Percentiles rank a stretch among this genome's conserved stretches.
Conservation (phyloP, 2,888 invertebrate genomes). For the Disparrhopalites patrizii region DNA sequence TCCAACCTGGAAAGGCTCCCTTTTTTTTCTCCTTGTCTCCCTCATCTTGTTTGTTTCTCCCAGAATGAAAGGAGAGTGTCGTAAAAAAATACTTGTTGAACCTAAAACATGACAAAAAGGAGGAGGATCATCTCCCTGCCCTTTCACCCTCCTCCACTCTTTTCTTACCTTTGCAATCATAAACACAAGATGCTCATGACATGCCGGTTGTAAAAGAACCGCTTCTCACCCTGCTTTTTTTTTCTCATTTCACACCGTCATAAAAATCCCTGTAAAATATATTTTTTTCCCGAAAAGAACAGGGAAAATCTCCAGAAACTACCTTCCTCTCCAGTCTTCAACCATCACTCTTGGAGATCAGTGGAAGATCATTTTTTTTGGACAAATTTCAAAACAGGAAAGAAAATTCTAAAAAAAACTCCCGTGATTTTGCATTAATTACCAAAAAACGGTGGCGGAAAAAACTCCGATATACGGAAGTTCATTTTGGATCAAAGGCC, state of each 20-base stretch:
- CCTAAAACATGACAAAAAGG: conserved; percentile 30
- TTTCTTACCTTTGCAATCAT: conserved; percentile 19
- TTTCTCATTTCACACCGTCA: conserved; percentile 8
- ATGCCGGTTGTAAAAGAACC: conserved; percentile 32
- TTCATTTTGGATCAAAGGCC: too few species aligned
- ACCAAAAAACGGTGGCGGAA: too few species aligned
- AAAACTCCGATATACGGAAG: too few species aligned
- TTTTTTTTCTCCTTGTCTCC: too few species aligned
- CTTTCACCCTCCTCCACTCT: conserved; percentile 13
- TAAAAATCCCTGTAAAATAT: conserved; percentile 15
- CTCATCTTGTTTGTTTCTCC: too few species aligned
- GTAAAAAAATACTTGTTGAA: conserved; percentile 29
- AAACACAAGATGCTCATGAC: conserved; percentile 24
- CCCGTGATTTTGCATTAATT: too few species aligned
- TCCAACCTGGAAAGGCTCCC: too few species aligned
- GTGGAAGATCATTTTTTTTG: not conserved
- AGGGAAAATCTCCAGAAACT: not conserved
- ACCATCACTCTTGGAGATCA: not conserved
- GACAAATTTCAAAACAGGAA: too few species aligned
- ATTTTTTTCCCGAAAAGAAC: conserved; percentile 11
- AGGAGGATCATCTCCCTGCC: conserved; percentile 26
- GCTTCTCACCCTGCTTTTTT: too few species aligned
- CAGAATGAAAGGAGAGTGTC: not conserved
- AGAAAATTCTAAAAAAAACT: too few species aligned
- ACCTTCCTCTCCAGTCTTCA: not conserved